These are phyloP conservation scores for Sinotaia quadrata DNA, from an alignment of 2,888 invertebrate species.

Conservation along the genomic window DNA sequence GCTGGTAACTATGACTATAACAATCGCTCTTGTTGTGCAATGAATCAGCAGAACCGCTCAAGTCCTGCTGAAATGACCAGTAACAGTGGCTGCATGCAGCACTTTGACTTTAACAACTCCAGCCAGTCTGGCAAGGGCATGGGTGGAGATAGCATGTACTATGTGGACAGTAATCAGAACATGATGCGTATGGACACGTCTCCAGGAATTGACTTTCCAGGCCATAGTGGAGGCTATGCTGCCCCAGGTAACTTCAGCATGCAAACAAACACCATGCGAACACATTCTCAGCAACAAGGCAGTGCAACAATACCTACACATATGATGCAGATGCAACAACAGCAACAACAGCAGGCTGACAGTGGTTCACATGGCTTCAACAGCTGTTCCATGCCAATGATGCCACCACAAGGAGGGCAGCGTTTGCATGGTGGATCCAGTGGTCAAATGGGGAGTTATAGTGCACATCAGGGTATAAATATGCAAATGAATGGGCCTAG, in stretches of 20 bases:
- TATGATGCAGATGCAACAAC: constrained; percentile 32
- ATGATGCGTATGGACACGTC: constrained; percentile 41
- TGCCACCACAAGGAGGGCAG: constrained; percentile 10
- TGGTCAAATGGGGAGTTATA: constrained; percentile 16
- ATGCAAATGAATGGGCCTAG: background rate
- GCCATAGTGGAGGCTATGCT: constrained; percentile 14
- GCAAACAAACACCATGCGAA: constrained; percentile 21
- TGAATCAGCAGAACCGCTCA: constrained; percentile 29
- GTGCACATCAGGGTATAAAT: constrained; percentile 1
- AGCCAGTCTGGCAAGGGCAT: constrained; percentile 1
- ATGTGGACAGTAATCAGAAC: constrained; percentile 55
- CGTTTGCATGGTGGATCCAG: constrained; percentile 6
- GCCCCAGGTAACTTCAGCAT: constrained; percentile 10
- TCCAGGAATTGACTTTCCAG: constrained; percentile 25
- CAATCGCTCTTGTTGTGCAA: constrained; percentile 38
- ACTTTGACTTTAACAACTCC: constrained; percentile 44
- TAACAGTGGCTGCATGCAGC: constrained; percentile 36
- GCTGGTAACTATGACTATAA: constrained; percentile 34
- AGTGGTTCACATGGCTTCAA: constrained; percentile 7
- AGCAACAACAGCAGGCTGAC: constrained; percentile 9
- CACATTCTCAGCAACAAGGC: constrained; percentile 22
- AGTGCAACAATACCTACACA: constrained; percentile 22
- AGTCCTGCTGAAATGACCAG: constrained; percentile 24
- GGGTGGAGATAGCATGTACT: constrained; percentile 27
- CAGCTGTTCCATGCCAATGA: constrained; percentile 25